phyloP scores from a whole-genome alignment of 2,888 invertebrate genomes.

The Dryadula phaetusa region DNA sequence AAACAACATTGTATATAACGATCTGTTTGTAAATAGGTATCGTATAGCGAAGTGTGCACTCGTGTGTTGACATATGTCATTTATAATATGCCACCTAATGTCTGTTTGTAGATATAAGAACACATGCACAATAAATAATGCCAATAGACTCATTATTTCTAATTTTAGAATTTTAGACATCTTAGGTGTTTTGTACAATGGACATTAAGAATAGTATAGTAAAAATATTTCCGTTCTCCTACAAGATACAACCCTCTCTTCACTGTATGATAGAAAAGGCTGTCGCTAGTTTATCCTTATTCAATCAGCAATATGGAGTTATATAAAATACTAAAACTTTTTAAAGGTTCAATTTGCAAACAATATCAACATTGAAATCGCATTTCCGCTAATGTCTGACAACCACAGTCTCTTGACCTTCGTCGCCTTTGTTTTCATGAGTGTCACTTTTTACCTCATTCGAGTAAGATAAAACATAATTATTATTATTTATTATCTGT shows the following conservation, averaged over 20 bases:
- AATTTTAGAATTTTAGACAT: not conserved
- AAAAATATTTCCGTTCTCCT: not conserved
- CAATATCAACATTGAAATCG: conserved; percentile 5
- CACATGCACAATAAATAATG: conserved; percentile 5
- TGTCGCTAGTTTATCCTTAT: not conserved
- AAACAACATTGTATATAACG: conserved; percentile 51
- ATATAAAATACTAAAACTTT: not conserved
- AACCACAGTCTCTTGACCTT: conserved; percentile 3
- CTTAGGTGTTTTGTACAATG: not conserved
- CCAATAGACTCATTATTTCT: not conserved
- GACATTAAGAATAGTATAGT: not conserved
- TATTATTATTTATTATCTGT: not conserved
- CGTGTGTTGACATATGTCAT: conserved; percentile 34
- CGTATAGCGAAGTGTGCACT: conserved; percentile 65
- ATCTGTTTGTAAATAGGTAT: conserved; percentile 68
- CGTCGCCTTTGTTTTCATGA: conserved; percentile 24
- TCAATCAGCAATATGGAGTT: not conserved
- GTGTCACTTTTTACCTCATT: not conserved
- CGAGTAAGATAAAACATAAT: conserved; percentile 5
- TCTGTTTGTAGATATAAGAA: not conserved
- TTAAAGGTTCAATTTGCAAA: not conserved
- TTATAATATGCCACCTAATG: not conserved
- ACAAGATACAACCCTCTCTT: too few species aligned
- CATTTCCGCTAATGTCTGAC: conserved; percentile 3
- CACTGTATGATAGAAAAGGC: too few species aligned